Conservation (phyloP, 2,113 vertebrate species). For the Cranoglanis bouderius region DNA sequence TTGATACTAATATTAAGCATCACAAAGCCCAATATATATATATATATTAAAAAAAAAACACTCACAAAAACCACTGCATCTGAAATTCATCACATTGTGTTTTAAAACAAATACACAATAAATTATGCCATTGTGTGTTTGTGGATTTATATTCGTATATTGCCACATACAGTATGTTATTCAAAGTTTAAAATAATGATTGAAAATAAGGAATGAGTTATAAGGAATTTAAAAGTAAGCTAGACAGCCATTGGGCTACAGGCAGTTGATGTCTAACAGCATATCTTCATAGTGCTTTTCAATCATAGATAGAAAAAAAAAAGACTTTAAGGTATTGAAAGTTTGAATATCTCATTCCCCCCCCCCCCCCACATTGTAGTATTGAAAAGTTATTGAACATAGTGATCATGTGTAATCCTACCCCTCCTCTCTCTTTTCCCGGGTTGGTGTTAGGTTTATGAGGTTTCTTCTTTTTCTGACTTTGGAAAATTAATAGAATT, state of each 20-base stretch:
- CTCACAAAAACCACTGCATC: background rate
- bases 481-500: constrained; percentile 5
- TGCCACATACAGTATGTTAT: background rate
- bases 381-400: background rate
- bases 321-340: background rate
- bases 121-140: background rate
- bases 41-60: background rate
- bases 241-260: background rate
- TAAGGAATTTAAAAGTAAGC: background rate
- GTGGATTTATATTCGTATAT: background rate
- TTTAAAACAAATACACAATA: background rate
- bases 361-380: too few species aligned
- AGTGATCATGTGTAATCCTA: background rate
- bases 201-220: background rate
- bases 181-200: background rate
- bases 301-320: background rate
- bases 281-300: background rate
- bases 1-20: background rate
- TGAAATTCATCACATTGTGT: background rate
- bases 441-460: background rate
- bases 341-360: too few species aligned
- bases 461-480: background rate
- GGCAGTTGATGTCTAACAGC: background rate
- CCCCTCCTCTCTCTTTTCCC: background rate
- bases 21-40: background rate